Evolutionary conservation across 1,140 invertebrate species (phyloP).

Genomic region (Centruroides sculpturatus): DNA sequence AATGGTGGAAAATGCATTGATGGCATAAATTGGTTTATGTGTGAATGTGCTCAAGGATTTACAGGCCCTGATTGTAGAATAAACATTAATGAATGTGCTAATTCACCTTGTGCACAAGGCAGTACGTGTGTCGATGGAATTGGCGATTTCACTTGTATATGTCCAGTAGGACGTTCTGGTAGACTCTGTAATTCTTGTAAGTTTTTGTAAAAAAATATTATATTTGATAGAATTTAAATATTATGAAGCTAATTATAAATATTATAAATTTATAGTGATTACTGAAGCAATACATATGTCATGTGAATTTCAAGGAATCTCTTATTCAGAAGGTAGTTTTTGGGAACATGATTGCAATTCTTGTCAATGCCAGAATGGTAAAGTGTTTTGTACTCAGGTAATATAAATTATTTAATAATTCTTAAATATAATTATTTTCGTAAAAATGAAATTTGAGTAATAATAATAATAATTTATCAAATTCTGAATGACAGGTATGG

Average conservation of each 20-base stretch:
- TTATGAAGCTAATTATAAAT: neutral
- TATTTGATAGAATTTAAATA: neutral
- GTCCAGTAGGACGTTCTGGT: conserved; percentile 52
- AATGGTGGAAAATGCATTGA: conserved; percentile 39
- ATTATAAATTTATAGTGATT: neutral
- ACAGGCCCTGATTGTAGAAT: conserved; percentile 35
- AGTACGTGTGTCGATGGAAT: conserved; percentile 23
- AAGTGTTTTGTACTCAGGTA: conserved; percentile 62
- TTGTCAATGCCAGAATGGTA: conserved; percentile 56
- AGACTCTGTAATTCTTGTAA: neutral
- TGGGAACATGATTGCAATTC: conserved; percentile 63
- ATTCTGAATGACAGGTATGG: conserved; percentile 23
- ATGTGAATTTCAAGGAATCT: conserved; percentile 35
- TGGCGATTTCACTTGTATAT: conserved; percentile 63
- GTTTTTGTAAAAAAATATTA: neutral
- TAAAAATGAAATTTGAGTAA: neutral
- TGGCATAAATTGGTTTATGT: conserved; percentile 55
- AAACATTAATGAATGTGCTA: conserved; percentile 29
- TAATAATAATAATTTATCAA: neutral
- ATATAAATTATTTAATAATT: neutral
- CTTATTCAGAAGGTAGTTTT: conserved; percentile 41
- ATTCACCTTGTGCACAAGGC: conserved; percentile 22
- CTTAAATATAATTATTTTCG: neutral
- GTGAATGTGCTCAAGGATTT: conserved; percentile 58
- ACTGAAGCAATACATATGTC: conserved; percentile 26